Evolutionary conservation across 2,888 invertebrate species (phyloP).

Genomic region (Odontocolon sp.): DNA sequence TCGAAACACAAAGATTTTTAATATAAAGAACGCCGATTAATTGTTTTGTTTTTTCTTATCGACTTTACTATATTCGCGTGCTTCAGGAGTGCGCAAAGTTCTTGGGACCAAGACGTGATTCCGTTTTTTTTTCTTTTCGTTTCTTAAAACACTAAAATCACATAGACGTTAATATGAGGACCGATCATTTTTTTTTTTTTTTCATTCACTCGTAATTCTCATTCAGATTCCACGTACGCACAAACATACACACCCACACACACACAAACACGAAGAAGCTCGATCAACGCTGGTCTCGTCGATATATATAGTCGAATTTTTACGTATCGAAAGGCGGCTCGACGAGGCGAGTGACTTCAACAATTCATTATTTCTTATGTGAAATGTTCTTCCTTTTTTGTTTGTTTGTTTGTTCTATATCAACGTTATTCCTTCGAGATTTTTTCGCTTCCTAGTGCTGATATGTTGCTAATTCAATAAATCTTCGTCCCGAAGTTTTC

Average conservation of each 20-base stretch:
- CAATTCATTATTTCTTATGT: not conserved
- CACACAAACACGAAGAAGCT: conserved; percentile 26
- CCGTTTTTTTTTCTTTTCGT: too few relatives aligned
- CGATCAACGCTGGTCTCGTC: conserved; percentile 47
- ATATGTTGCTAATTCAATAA: conserved; percentile 53
- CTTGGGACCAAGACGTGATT: conserved; percentile 60
- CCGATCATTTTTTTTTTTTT: conserved; percentile 21
- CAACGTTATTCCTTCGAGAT: not conserved
- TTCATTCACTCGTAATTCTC: conserved; percentile 7
- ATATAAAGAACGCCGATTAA: conserved; percentile 39
- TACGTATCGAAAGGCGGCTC: conserved; percentile 52
- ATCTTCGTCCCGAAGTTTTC: not conserved
- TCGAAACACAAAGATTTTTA: conserved; percentile 53
- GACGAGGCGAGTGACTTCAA: conserved; percentile 44
- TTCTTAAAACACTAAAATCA: conserved; percentile 78
- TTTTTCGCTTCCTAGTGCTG: conserved; percentile 35
- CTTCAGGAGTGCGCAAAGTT: conserved; percentile 58
- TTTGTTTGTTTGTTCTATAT: not conserved
- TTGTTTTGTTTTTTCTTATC: conserved; percentile 26
- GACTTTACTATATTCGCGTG: conserved; percentile 46
- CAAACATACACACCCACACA: conserved; percentile 24
- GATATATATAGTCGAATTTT: conserved; percentile 32
- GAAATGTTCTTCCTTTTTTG: not conserved
- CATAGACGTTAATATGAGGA: conserved; percentile 74
- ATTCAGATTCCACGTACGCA: not conserved